phyloP scores from a whole-genome alignment of 2,113 vertebrate genomes.

The Melanotaenia duboulayi region DNA sequence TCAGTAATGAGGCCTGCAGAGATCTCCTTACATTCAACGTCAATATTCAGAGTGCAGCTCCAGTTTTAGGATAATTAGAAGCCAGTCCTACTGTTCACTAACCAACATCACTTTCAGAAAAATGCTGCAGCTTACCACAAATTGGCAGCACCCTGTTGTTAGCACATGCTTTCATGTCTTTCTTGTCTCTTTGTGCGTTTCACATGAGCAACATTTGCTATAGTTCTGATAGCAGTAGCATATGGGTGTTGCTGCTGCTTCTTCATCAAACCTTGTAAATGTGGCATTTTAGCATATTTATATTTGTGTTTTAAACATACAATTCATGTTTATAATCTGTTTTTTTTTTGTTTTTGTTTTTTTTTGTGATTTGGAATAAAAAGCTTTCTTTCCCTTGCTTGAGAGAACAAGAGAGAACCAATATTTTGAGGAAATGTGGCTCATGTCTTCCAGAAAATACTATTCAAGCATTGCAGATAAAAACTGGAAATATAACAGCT shows the following conservation, averaged over 20 bases:
- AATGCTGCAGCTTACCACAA: constrained; percentile 34
- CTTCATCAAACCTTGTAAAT: constrained; percentile 38
- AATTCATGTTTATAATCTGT: constrained; percentile 22
- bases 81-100: constrained; percentile 20
- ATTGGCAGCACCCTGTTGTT: constrained; percentile 45
- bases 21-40: constrained; percentile 22
- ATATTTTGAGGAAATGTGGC: constrained; percentile 31
- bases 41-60: constrained; percentile 20
- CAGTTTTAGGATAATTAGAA: constrained; percentile 38
- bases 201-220: constrained; percentile 20
- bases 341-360: too few relatives aligned
- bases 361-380: constrained; percentile 22
- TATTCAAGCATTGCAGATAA: constrained; percentile 44
- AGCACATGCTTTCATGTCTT: constrained; percentile 31
- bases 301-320: constrained; percentile 23
- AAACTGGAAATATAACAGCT: constrained; percentile 24
- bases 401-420: constrained; percentile 16
- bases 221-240: constrained; percentile 15
- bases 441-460: constrained; percentile 27
- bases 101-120: constrained; percentile 40
- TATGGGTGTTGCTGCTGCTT: background rate
- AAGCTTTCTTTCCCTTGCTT: constrained; percentile 11
- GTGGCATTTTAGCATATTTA: constrained; percentile 18
- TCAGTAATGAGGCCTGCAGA: constrained; percentile 10
- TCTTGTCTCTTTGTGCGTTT: constrained; percentile 34